Evolutionary conservation across 2,888 invertebrate genomes (phyloP), one percentile per base, ranked within the genome.

Genomic region (Erebia ligea): DNA sequence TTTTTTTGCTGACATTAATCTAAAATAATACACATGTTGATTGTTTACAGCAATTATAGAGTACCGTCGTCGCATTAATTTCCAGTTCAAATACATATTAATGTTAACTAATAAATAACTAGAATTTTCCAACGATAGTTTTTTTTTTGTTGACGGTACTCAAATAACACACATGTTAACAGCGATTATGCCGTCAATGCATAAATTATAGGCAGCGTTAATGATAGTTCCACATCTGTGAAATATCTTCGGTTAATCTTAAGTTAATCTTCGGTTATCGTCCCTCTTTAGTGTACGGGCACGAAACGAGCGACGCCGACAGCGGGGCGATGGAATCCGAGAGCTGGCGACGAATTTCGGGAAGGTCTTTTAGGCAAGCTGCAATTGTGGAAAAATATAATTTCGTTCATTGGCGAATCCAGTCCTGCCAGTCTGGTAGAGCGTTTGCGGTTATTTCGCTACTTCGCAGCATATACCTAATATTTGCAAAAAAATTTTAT

Each of bases 141-240:
- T 58, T 58, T 72, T 72, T 67, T 72, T 13, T 72, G 69, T 63
- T 58, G 67, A 59, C 69, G 50, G 66, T 72, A 54, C 66, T 65
- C 59, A 45, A 69, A 68, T 61, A 62, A 63, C 69, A 69, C 72
- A 70, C 70, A 73, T 70, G 73, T 73, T 73, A 68, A 68, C 67
- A 73, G 66, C 71, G 68, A 76, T 76, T 75, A 75, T 70, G 63
- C 73, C 69, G 73, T 76, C 76, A 67, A 69, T 69, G 86, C 84
- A 90, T 90, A 90, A 88, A 89, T 90, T 81, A 82, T 80, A 70
- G 59, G 13, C 81, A 79, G 77, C 79, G 86, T 71, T 75, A 88
- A 88, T 88, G 86, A 90, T 83, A 84, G 85, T 83, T 82, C 82
- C 81, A 80, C 88, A 84, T 89, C 86, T 86, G 86, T 89, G 82